A percentile compares a stretch with the other conserved stretches of the same genome.
Conservation (phyloP, 1,140 invertebrate species). For the Papilio dardanus region DNA sequence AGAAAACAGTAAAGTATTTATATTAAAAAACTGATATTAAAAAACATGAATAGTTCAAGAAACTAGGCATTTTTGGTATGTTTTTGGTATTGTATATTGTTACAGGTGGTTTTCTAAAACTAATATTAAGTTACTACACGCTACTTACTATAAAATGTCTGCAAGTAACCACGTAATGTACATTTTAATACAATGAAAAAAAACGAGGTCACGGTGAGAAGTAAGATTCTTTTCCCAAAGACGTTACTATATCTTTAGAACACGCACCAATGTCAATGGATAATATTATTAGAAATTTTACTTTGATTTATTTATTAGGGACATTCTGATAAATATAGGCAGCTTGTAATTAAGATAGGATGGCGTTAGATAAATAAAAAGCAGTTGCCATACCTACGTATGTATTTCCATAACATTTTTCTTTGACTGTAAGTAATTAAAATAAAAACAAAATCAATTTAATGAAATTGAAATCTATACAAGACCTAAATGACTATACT, state of each 20-base stretch:
- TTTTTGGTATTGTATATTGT: background rate
- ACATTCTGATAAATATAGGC: background rate
- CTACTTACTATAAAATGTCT: background rate
- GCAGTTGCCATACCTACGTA: constrained; percentile 67
- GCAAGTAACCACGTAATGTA: background rate
- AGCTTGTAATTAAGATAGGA: background rate
- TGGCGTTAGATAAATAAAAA: background rate
- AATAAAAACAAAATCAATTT: constrained; percentile 35
- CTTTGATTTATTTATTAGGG: no score
- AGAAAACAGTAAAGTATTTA: no score
- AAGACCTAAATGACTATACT: constrained; percentile 52
- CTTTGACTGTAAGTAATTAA: constrained; percentile 68
- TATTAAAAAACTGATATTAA: no score
- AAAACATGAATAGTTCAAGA: no score
- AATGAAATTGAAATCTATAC: constrained; percentile 37
- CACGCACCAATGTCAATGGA: no score
- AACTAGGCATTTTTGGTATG: no score
- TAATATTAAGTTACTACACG: background rate
- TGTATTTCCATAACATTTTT: constrained; percentile 71
- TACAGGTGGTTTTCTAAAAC: background rate
- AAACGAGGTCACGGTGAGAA: background rate
- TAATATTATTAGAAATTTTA: no score
- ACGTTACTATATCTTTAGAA: background rate
- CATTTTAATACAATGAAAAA: background rate
- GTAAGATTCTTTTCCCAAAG: background rate